Percentiles rank a stretch among this genome's conserved stretches.
Evolutionary conservation across 2,797 vertebrate species (phyloP).

Genomic region (Echiichthys vipera): DNA sequence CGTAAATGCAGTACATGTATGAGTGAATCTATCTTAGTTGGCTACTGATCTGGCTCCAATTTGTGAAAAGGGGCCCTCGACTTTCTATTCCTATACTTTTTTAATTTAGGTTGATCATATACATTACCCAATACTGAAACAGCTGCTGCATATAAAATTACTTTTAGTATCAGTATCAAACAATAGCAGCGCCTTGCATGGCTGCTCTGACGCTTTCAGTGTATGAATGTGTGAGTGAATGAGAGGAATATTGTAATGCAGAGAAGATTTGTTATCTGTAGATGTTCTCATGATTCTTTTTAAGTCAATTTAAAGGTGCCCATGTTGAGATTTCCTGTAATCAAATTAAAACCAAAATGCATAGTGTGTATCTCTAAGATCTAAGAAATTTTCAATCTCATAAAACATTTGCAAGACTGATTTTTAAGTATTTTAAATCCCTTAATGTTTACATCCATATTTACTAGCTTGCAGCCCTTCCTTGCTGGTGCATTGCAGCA

Average conservation of each 20-base stretch:
- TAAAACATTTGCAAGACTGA: constrained; percentile 4
- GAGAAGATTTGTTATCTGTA: background rate
- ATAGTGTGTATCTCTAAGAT: background rate
- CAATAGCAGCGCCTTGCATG: background rate
- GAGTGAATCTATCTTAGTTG: constrained; percentile 4
- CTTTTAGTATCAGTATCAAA: background rate
- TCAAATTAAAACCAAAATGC: background rate
- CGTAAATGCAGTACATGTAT: no score
- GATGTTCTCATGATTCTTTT: background rate
- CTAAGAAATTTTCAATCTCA: background rate
- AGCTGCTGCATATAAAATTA: constrained; percentile 5
- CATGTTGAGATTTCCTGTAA: background rate
- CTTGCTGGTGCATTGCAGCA: constrained; percentile 1
- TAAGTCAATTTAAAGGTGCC: background rate
- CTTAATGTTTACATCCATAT: background rate
- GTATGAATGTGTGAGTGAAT: no score
- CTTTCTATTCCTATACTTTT: constrained; percentile 33
- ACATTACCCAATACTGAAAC: constrained; percentile 10
- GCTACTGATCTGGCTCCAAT: constrained; percentile 15
- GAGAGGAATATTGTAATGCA: no score
- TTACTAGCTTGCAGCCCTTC: background rate
- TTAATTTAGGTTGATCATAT: constrained; percentile 35
- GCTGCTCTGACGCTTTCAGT: no score
- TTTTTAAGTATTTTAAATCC: background rate
- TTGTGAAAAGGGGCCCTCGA: constrained; percentile 22